Conservation (phyloP, 2,113 vertebrate genomes). For the Terrapene triunguis region DNA sequence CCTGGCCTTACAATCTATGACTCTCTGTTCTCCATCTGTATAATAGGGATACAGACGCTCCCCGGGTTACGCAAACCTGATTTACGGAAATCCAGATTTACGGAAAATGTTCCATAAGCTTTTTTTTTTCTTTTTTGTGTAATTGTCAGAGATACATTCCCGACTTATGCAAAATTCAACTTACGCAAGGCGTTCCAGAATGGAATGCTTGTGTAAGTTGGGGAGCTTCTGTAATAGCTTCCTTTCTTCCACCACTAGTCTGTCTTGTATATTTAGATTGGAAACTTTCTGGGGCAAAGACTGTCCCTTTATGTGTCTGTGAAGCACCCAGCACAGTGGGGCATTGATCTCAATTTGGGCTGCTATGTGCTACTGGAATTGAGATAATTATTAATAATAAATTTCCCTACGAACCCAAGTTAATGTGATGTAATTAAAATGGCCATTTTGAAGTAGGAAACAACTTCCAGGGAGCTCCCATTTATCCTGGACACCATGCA, state of each 20-base stretch:
- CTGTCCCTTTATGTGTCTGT: neutral
- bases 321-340: neutral
- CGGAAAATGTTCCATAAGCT: too few species aligned
- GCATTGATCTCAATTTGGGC: neutral
- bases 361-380: neutral
- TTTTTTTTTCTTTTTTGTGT: too few species aligned
- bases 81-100: too few species aligned
- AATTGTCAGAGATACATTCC: too few species aligned
- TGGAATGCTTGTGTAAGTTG: too few species aligned
- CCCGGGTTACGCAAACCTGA: too few species aligned
- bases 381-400: rapidly evolving
- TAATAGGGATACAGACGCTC: neutral
- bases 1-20: neutral
- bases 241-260: neutral
- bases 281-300: neutral
- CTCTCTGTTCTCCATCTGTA: neutral
- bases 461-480: neutral
- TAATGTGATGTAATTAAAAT: neutral
- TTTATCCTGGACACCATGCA: neutral
- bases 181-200: too few species aligned
- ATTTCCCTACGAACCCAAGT: neutral
- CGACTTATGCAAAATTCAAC: too few species aligned
- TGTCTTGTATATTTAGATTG: neutral
- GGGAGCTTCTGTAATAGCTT: neutral
- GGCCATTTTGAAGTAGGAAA: neutral